These are phyloP conservation scores for Sesamia inferens DNA, from an alignment of 2,888 invertebrate species.

Conservation along the genomic window DNA sequence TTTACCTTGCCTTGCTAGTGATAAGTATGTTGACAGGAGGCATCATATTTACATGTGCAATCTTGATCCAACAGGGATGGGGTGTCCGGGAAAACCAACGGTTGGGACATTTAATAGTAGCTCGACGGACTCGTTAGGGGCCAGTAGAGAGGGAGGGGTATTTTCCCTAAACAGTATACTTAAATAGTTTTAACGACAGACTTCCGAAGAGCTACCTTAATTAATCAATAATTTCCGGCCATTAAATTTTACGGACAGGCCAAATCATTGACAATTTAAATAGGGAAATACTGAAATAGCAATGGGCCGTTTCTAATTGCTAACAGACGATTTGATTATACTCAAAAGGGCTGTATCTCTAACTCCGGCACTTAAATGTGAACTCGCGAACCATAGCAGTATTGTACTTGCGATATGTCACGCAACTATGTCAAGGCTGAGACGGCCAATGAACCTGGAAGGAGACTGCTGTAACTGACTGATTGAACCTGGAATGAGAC, in stretches of 20 bases:
- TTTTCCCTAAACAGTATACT: slow-evolving; percentile 21
- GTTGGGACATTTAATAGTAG: slow-evolving; percentile 48
- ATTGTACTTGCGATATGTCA: slow-evolving; percentile 56
- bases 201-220: slow-evolving; percentile 31
- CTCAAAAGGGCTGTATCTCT: slow-evolving; percentile 28
- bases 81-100: slow-evolving; percentile 17
- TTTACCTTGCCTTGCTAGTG: not conserved
- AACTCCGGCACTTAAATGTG: slow-evolving; percentile 14
- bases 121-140: slow-evolving; percentile 49
- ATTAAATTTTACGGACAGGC: not conserved
- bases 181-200: slow-evolving; percentile 33
- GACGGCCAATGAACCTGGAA: slow-evolving; percentile 54
- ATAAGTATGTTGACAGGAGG: not conserved
- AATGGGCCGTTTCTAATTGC: not conserved
- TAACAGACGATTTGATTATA: slow-evolving; percentile 11
- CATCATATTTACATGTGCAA: slow-evolving; percentile 13
- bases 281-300: not conserved
- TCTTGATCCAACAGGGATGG: not conserved
- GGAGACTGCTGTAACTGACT: slow-evolving; percentile 28
- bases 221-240: slow-evolving; percentile 3
- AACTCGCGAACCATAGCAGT: slow-evolving; percentile 38
- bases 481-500: slow-evolving; percentile 46
- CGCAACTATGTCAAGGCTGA: slow-evolving; percentile 60
- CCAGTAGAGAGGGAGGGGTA: slow-evolving; percentile 32
- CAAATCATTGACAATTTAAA: slow-evolving; percentile 1